Evolutionary conservation across 2,113 vertebrate species (phyloP), one percentile per base, ranked within the genome.

Genomic region (Eptesicus fuscus): DNA sequence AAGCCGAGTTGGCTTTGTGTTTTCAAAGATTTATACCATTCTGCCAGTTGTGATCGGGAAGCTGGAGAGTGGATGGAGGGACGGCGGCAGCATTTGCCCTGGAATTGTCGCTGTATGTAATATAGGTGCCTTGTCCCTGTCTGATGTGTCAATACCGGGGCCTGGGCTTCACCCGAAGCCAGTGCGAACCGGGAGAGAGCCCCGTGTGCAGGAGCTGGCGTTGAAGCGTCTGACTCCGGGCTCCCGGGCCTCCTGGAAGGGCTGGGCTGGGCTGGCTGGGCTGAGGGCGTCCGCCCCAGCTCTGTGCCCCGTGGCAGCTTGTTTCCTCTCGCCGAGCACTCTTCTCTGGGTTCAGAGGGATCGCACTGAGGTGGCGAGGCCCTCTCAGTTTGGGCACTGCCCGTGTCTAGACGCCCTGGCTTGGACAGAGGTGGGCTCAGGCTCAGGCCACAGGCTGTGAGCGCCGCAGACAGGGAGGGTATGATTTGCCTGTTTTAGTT

Each of bases 401-500:
- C 32, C 1, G 20, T 2, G 8, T 14, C 59, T 16, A 16, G 69
- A 42, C 35, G 42, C 49, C 91, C 20, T 71, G 78, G 42, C 67
- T 79, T 51, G 0, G 49, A 1, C 30, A 20, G 49, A 37, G 78
- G 70, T 14, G 42, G 79, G 37, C 65, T 71, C 3, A 9, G 77
- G 40, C 37, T 47, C 32, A 23, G 83, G 49, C 28, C 2, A 7
- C 17, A 11, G 83, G 40, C 28, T 56, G 88, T 96, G 96, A 95
- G 91, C 76, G 65, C 82, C 85, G 95, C 14, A 25, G 93, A 76
- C 92, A 95, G 96, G 92, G 88, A 85, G 65, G 93, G 86, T 69
- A 86, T 94, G 0, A 30, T 78, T 94, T 95, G 95, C 93, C 90
- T 79, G 85, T 91, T 95, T 88, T 88, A 96, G 96, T 98, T 90